Evolutionary conservation across 2,888 invertebrate genomes (phyloP), one percentile per base, ranked within the genome.

Genomic region (Lasioglossum pauxillum): DNA sequence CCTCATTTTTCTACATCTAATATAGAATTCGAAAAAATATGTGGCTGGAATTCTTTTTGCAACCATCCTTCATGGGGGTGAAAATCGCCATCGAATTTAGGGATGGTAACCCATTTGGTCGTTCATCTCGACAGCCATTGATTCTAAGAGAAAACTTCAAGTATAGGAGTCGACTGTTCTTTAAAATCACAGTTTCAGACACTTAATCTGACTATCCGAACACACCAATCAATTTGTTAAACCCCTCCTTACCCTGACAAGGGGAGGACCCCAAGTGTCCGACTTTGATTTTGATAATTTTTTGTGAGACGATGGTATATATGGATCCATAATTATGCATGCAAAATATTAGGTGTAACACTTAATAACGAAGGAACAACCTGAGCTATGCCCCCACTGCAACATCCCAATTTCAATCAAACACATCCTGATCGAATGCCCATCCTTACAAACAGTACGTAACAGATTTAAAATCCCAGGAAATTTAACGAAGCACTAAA

Each of bases 1-100:
- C 60, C 53, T 31, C 60, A 64, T 27, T 27, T 64, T 64, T 64
- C 31, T 64, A 64, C 60, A 64, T 64, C 60, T 64, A 31, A 64
- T 64, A 64, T 64, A 64, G 60, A 64, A 64, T 31, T 64, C 31
- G 60, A 31, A 31, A 64, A 16, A 64, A 31, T 64, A 64, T 16
- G 31, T 7, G 27, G 16, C 27, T 31, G 60, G 2, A 31, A 31
- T 31, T 31, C 27, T 60, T 64, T 64, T 64, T 16, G 27, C 60
- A 16, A 16, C 60, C 31, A 64, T 64, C 16, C 60, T 27, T 64
- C 60, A 16, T 31, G 2, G 27, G 60, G 60, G 60, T 16, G 60
- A 5, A 27, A 27, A 64, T 64, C 31, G 60, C 5, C 16, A 3
- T 31, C 27, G 60, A 60, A 60, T 60, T 27, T 27, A 2, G n/a